Evolutionary conservation across 2,888 invertebrate species (phyloP).

Genomic region (Rhagonycha fulva): DNA sequence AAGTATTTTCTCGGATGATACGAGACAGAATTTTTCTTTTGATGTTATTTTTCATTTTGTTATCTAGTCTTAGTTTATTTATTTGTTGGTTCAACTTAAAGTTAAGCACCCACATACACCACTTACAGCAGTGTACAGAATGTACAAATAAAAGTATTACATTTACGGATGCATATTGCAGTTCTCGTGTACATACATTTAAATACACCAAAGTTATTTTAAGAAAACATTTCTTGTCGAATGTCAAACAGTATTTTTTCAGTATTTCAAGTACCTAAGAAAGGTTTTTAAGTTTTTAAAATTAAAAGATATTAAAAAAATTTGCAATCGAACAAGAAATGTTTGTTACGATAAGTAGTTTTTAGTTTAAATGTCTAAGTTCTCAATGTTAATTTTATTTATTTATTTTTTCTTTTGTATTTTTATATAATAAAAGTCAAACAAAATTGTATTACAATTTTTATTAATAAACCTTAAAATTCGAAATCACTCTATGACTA

Average conservation of each 20-base stretch:
- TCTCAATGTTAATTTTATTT: not conserved
- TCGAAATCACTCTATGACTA: no score
- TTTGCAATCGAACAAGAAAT: not conserved
- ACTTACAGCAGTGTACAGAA: not conserved
- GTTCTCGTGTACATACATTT: not conserved
- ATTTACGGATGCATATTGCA: not conserved
- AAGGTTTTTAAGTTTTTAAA: not conserved
- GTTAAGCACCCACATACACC: not conserved
- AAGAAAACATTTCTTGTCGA: not conserved
- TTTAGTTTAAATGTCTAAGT: not conserved
- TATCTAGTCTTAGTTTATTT: constrained; percentile 29
- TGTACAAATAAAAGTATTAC: not conserved
- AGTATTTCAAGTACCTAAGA: not conserved
- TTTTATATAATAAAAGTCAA: not conserved
- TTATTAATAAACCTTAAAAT: not conserved
- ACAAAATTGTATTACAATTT: not conserved
- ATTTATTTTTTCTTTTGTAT: not conserved
- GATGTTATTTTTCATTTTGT: constrained; percentile 22
- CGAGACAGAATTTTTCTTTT: constrained; percentile 10
- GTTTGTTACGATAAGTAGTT: not conserved
- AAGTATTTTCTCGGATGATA: not conserved
- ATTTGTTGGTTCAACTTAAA: constrained; percentile 1
- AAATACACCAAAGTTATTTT: not conserved
- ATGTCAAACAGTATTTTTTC: not conserved
- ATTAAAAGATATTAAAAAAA: not conserved